A percentile compares a stretch with the other conserved stretches of the same genome.
Conservation (phyloP, 2,797 vertebrate species). For the Gymnopithys bicolor region DNA sequence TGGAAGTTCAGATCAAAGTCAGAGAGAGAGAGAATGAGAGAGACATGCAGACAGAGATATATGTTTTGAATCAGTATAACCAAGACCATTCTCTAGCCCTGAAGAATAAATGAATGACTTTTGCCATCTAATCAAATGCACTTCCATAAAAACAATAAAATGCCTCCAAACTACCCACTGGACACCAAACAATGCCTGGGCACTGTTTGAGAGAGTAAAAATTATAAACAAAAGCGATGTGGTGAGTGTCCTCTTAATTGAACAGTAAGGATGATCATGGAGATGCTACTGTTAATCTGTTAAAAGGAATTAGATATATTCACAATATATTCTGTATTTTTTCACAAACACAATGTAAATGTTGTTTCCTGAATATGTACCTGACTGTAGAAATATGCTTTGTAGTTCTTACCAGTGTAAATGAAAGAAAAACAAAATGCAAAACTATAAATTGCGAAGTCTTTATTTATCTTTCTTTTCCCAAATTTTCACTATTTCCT, state of each 20-base stretch:
- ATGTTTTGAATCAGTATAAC: not conserved
- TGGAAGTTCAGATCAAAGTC: not conserved
- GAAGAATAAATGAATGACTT: not conserved
- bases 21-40: not conserved
- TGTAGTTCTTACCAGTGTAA: not conserved
- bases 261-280: not conserved
- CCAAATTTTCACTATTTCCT: not conserved
- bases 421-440: not conserved
- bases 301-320: not conserved
- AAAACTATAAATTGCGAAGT: not conserved
- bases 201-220: not conserved
- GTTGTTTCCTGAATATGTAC: not conserved
- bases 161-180: not conserved
- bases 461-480: not conserved
- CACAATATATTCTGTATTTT: not conserved
- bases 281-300: not conserved
- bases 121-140: fast-evolving
- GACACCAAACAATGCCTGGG: not conserved
- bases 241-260: not conserved
- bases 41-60: not conserved
- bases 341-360: not conserved
- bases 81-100: not conserved
- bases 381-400: not conserved
- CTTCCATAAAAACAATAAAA: not conserved
- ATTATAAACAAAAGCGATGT: fast-evolving